A percentile compares a stretch with the other conserved stretches of the same genome.
Evolutionary conservation across 2,113 vertebrate genomes (phyloP).

Genomic region (Apteryx owenii): DNA sequence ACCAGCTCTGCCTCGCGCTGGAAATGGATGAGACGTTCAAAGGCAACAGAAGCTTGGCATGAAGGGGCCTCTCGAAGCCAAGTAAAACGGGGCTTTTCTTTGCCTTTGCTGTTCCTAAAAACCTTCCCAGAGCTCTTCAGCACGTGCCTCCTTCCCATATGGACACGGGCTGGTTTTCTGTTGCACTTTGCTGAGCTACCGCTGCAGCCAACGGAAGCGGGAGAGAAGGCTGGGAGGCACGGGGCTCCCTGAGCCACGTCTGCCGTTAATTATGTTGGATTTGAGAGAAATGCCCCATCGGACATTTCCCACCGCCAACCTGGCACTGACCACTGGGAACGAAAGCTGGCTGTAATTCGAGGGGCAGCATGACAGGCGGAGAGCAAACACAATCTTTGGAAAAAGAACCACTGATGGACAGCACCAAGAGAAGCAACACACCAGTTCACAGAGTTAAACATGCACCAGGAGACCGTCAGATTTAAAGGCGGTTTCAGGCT

Average conservation of each 20-base stretch:
- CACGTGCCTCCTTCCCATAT: background rate
- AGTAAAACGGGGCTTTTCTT: background rate
- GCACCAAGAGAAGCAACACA: background rate
- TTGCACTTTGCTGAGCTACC: background rate
- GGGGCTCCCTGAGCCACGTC: background rate
- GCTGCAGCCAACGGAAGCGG: background rate
- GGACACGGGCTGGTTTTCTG: background rate
- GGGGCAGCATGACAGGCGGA: background rate
- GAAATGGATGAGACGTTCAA: background rate
- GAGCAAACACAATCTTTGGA: background rate
- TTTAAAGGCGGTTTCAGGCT: background rate
- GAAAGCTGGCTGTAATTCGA: background rate
- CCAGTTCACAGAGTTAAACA: background rate
- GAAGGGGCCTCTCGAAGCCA: background rate
- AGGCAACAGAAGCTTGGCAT: background rate
- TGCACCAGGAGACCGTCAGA: background rate
- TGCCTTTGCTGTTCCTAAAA: background rate
- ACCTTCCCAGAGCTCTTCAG: background rate
- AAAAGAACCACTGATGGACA: background rate
- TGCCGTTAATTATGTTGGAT: background rate
- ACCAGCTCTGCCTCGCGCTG: background rate
- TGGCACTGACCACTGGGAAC: background rate
- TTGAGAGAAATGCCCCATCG: background rate
- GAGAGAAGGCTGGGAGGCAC: background rate
- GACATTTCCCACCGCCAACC: background rate